Base-by-base conservation (phyloP, 2,113 vertebrate species). In the Micronycteris hirsuta region DNA sequence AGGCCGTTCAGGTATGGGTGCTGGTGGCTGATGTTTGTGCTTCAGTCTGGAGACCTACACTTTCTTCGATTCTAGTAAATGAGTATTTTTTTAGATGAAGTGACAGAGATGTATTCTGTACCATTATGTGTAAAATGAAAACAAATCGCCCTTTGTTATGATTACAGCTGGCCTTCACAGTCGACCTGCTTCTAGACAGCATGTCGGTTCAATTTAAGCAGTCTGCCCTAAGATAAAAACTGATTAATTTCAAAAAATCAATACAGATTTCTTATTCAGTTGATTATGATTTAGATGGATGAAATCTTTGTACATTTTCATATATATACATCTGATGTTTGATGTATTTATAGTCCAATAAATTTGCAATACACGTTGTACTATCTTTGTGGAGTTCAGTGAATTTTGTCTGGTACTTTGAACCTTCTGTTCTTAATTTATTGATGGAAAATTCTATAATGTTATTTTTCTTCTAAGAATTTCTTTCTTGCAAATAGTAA, bases 1-100 rank as follows among this genome's bases (percentile, higher is more conserved):
- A 98, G 95, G 93, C 97, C 97, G 91, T 98, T 97, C 98, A 98
- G 99, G 98, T 99, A 98, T 74, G 83, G 70, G 94, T 67, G 45
- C 4, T 87, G 10, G 82, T 96, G 63, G 24, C 56, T 67, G 9
- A 4, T 71, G 78, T 63, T 2, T 70, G 45, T 74, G 36, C 41
- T 93, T 85, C 89, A 86, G 47, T 92, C 36, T 92, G 52, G 36
- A 90, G 63, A 70, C 9, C 56, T 20, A 0, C 78, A 56, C 43
- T 71, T 80, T 16, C 22, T 38, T 58, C 16, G 1, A 22, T 38
- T 81, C 24, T n/a, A 41, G 0, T 87, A 96, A 86, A 63, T 52
- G 11, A 52, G 1, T 24, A 3, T 67, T 36, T 95, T 94, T 80
- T 26, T 8, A 90, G n/a, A 76, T 41, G 74, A 11, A 76, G 41